A percentile compares a stretch with the other conserved stretches of the same genome.
These are phyloP conservation scores for Platycnemis pennipes DNA, from an alignment of 2,888 invertebrate genomes.

Conservation along the genomic window DNA sequence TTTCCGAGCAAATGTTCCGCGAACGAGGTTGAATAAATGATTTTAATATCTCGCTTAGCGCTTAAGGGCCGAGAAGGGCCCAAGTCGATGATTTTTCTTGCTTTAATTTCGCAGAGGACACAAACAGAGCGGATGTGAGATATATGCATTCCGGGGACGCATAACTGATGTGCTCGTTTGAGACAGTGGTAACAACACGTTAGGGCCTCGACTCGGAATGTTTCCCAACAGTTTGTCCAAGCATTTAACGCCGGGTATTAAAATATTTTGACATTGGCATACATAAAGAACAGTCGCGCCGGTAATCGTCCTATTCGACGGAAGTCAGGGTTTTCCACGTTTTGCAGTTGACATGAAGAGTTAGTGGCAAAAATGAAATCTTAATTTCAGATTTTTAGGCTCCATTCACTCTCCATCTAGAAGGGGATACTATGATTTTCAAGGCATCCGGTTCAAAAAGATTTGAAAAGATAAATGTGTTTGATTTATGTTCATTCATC, in stretches of 20 bases:
- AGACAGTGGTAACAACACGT: constrained; percentile 12
- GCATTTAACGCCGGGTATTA: neutral
- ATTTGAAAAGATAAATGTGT: neutral
- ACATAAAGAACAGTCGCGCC: neutral
- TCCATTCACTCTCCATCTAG: neutral
- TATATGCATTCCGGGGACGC: constrained; percentile 23
- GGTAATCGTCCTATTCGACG: neutral
- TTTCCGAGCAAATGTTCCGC: constrained; percentile 22
- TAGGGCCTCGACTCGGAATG: neutral
- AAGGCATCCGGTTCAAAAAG: neutral
- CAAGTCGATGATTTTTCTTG: constrained; percentile 5
- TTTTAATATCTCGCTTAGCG: constrained; percentile 21
- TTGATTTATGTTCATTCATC: neutral
- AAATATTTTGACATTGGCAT: constrained; percentile 11
- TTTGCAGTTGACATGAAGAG: neutral
- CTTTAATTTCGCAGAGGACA: neutral
- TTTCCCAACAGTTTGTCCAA: neutral
- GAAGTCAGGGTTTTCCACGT: neutral
- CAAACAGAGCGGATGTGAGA: neutral
- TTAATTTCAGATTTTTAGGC: neutral
- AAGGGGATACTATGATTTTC: neutral
- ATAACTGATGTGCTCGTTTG: constrained; percentile 22
- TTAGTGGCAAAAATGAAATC: neutral
- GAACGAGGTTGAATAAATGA: constrained; percentile 39
- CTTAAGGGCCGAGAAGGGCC: neutral